phyloP scores from a whole-genome alignment of 2,113 vertebrate genomes.

The Chelonoidis abingdonii region DNA sequence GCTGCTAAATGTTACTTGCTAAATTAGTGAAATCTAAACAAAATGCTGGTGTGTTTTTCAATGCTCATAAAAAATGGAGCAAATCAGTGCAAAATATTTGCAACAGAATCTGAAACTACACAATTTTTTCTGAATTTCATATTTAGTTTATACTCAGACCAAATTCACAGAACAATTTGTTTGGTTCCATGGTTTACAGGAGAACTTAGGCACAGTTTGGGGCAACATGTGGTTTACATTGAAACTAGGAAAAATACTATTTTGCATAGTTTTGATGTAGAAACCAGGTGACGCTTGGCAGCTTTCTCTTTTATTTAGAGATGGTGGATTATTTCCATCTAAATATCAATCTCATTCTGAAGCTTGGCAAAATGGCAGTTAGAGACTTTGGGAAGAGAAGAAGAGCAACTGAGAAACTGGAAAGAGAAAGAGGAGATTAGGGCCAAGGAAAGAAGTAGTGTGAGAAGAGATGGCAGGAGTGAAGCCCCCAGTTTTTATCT shows the following conservation, averaged over 20 bases:
- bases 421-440: neutral
- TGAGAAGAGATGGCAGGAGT: conserved; percentile 18
- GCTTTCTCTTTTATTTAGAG: neutral
- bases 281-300: neutral
- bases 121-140: neutral
- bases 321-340: conserved; percentile 10
- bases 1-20: conserved; percentile 70
- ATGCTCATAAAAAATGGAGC: neutral
- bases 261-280: conserved; percentile 6
- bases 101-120: conserved; percentile 9
- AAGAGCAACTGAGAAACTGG: neutral
- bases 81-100: conserved; percentile 7
- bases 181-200: neutral
- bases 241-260: conserved; percentile 8
- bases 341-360: conserved; percentile 39
- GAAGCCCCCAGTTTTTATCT: conserved; percentile 61
- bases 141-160: neutral
- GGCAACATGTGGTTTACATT: neutral
- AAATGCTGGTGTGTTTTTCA: neutral
- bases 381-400: conserved; percentile 16
- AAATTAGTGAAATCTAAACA: conserved; percentile 64
- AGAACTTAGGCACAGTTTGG: neutral
- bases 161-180: neutral
- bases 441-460: neutral
- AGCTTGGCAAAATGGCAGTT: neutral